Base-by-base conservation (phyloP, 2,797 vertebrate genomes). In the Gymnocypris eckloni region DNA sequence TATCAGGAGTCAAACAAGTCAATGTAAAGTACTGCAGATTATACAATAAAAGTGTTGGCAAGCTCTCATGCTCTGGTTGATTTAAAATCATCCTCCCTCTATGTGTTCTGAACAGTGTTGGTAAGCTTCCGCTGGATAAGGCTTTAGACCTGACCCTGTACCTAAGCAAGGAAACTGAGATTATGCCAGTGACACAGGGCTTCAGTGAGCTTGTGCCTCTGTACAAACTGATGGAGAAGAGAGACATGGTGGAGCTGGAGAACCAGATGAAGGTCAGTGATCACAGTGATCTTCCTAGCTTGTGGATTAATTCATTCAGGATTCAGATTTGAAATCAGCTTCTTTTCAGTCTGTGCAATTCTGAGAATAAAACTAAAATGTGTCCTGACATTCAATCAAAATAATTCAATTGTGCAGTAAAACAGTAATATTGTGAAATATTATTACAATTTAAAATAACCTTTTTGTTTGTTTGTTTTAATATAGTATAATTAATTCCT, bases 221-320 rank as follows among this genome's bases (percentile, higher is more conserved):
- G 50, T 97, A 97, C 93, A 97, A 97, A 80, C 94, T 98, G 85
- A 95, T 98, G 95, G 97, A 98, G 93, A 97, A 96, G 90, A 96
- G 97, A 88, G 96, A 96, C 75, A 94, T 96, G 95, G 86, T 82
- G 39, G 91, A 89, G n/a, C 93, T 96, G 82, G 97, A 95, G 91
- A 95, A 94, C 86, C 92, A 94, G 91, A 96, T 96, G 95, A 96
- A 96, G 94, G 96, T 96, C 22, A 45, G 9, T 0, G 12, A 12
- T 28, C 33, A 50, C 15, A 20, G 22, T n/a, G n/a, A 54, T 54
- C 12, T 13, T 56, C 22, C 22, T 18, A 25, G 16, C 39, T 43
- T 28, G 22, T 48, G 41, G 33, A 77, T 41, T 59, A 0, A 77
- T 39, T 50, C 4, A 20, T 75, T n/a, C 33, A n/a, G 22, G 20